Evolutionary conservation across 2,888 invertebrate species (phyloP), one percentile per base, ranked within the genome.

Genomic region (Aspidiotus rigidus): DNA sequence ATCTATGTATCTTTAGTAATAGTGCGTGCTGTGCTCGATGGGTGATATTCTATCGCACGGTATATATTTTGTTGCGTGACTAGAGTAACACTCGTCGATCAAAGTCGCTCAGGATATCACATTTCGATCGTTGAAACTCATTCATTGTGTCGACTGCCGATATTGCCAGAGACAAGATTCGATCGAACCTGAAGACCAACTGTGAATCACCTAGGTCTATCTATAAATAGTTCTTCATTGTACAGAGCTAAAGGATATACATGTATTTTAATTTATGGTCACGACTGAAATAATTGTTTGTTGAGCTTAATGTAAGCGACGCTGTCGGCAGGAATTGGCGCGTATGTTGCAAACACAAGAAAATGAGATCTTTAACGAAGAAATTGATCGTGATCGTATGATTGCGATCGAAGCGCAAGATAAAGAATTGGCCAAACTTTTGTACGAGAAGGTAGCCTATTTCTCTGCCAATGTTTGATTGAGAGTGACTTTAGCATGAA

Each of bases 331-430:
- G 86, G 84, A 88, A 77, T 77, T 91, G 59, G 91, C 91, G 0
- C 80, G 85, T 72, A 82, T 86, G 72, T 78, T 91, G 42, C 90
- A 91, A 79, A 85, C 87, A 74, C 85, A 89, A 77, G 89, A 90
- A 77, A 83, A 83, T 75, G 78, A 80, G 44, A 82, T 82, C 63
- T 79, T 83, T 70, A 81, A 83, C 41, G 71, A 62, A 28, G 55
- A 74, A 17, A 73, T 73, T 71, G 82, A 83, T 75, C 76, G 79
- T 40, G 87, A 87, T 78, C 81, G 86, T 72, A 80, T 86, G 75
- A 76, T 88, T 72, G 89, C 89, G 2, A 87, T 89, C 74, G 89
- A 90, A 78, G 88, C 87, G 0, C 89, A 89, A 77, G 89, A 90
- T 75, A 85, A 87, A 72, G 89, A 89, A 77, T 77, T 89, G 63